Evolutionary conservation across 2,888 invertebrate species (phyloP).

Genomic region (Xanthia togata): DNA sequence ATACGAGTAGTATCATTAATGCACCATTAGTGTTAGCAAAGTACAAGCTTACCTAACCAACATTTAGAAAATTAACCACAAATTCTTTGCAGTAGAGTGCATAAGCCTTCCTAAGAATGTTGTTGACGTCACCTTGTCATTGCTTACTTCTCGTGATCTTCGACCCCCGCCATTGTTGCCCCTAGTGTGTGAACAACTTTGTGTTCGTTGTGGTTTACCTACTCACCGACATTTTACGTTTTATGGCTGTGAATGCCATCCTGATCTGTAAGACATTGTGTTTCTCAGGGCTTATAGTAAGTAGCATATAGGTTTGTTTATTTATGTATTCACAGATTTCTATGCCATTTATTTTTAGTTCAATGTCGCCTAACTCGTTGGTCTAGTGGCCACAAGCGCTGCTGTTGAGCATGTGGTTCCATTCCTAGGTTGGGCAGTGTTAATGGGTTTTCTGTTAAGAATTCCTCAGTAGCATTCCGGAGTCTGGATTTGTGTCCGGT

Average conservation of each 20-base stretch:
- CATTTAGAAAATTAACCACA: neutral
- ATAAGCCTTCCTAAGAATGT: neutral
- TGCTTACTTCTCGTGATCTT: constrained; percentile 25
- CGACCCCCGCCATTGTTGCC: constrained; percentile 29
- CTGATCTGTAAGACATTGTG: neutral
- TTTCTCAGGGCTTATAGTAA: neutral
- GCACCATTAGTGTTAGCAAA: neutral
- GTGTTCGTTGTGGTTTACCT: constrained; percentile 43
- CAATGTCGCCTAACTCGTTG: too few species aligned
- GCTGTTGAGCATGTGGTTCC: neutral
- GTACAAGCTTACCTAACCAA: neutral
- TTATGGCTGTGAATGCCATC: constrained; percentile 29
- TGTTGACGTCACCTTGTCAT: constrained; percentile 42
- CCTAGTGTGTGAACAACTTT: neutral
- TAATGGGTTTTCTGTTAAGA: neutral
- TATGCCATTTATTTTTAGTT: neutral
- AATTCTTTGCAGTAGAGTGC: neutral
- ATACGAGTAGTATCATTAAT: neutral
- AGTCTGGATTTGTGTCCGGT: too few species aligned
- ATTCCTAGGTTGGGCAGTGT: neutral
- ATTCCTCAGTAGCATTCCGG: neutral
- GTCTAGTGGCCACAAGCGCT: too few species aligned
- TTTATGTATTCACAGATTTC: too few species aligned
- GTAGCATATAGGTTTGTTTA: neutral
- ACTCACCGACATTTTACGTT: constrained; percentile 42